phyloP scores from a whole-genome alignment of 2,113 vertebrate genomes.

The Chaetodon trifascialis region DNA sequence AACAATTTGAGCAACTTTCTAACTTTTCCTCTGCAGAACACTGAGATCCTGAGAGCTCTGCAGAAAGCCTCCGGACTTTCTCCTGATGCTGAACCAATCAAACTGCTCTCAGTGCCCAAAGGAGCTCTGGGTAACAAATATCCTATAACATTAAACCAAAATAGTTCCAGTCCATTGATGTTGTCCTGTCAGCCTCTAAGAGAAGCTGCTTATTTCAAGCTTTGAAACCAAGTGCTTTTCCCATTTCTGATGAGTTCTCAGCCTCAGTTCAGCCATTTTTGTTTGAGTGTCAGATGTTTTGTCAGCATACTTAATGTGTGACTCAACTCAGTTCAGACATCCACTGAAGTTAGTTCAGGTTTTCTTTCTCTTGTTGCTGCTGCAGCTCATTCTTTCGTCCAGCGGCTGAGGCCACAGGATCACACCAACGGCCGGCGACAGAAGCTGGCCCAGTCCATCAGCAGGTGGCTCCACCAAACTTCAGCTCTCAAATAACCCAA shows the following conservation, averaged over 20 bases:
- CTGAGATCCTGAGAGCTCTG: slow-evolving; percentile 89
- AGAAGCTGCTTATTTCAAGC: too few species aligned
- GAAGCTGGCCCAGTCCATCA: slow-evolving; percentile 84
- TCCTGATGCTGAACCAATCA: slow-evolving; percentile 76
- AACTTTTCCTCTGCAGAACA: slow-evolving; percentile 84
- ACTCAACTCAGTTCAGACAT: neutral
- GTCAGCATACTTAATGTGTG: neutral
- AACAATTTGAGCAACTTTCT: too few species aligned
- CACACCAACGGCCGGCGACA: slow-evolving; percentile 82
- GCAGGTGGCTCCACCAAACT: slow-evolving; percentile 49
- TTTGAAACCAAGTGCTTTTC: too few species aligned
- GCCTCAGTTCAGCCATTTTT: too few species aligned
- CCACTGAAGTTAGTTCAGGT: neutral
- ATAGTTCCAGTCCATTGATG: too few species aligned
- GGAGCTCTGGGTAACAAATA: slow-evolving; percentile 77
- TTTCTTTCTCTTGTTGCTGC: neutral
- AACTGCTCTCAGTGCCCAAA: slow-evolving; percentile 79
- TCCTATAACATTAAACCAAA: too few species aligned
- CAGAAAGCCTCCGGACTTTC: slow-evolving; percentile 84
- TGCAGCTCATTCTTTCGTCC: slow-evolving; percentile 78
- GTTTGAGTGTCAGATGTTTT: neutral
- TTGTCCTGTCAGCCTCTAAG: neutral
- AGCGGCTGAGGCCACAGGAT: slow-evolving; percentile 81
- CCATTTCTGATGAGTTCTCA: too few species aligned
- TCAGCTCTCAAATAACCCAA: too few species aligned